These are phyloP conservation scores for Labroides dimidiatus DNA, from an alignment of 2,797 vertebrate genomes.

Conservation along the genomic window DNA sequence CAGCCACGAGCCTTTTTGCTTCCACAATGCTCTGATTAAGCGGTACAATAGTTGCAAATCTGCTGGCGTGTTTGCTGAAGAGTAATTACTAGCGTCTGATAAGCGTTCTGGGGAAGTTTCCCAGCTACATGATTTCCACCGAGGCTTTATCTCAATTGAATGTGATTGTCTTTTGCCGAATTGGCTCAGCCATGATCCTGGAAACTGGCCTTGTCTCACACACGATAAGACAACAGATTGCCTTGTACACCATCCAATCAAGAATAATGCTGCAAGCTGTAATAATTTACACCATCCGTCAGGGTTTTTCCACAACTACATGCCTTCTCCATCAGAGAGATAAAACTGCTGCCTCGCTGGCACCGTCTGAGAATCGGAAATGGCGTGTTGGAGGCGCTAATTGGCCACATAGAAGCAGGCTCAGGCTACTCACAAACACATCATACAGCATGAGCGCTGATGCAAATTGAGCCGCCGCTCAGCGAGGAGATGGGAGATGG, in stretches of 20 bases:
- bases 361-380: conserved; percentile 33
- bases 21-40: conserved; percentile 74
- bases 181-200: conserved; percentile 72
- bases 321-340: conserved; percentile 53
- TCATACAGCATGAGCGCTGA: conserved; percentile 43
- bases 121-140: conserved; percentile 75
- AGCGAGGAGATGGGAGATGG: conserved; percentile 7
- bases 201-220: conserved; percentile 73
- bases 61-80: conserved; percentile 75
- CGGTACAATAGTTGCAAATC: conserved; percentile 75
- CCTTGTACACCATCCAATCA: conserved; percentile 69
- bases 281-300: conserved; percentile 69
- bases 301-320: conserved; percentile 61
- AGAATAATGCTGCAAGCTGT: conserved; percentile 71
- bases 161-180: conserved; percentile 73
- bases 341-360: conserved; percentile 47
- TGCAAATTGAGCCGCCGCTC: conserved; percentile 41
- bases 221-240: conserved; percentile 79
- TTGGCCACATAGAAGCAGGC: conserved; percentile 40
- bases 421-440: conserved; percentile 28
- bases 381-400: conserved; percentile 52
- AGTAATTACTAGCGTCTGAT: conserved; percentile 77
- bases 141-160: conserved; percentile 75
- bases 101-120: conserved; percentile 77
- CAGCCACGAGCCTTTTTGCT: conserved; percentile 65